Evolutionary conservation across 2,113 vertebrate species (phyloP), one percentile per base, ranked within the genome.

Genomic region (Serilophus lunatus): DNA sequence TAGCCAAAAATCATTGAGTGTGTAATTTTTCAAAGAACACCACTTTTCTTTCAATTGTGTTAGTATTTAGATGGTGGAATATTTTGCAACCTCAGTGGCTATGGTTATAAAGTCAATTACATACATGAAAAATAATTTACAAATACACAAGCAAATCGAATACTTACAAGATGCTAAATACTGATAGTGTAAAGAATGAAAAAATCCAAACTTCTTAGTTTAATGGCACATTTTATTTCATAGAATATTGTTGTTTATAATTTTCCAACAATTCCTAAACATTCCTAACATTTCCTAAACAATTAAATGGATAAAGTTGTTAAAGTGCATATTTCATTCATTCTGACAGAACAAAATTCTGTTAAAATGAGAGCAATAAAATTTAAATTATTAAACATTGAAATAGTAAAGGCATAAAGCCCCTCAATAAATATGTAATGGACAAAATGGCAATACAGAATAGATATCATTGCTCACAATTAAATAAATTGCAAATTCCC

Each of bases 311-410:
- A 90, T 61, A 56, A 80, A 95, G 33, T 81, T 71, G 7, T 59
- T 42, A 33, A 75, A 92, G 60, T 40, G 45, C 3, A 0, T 59
- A 64, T 95, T 86, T 88, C 13, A 95, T 69, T 94, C 28, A 44
- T 56, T 81, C 50, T 72, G 35, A 81, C 51, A 71, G 50, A 88
- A 65, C 2, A 83, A 88, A 93, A 78, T 42, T 86, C 47, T 69
- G 35, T 68, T 94, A 50, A 95, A 95, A 96, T 94, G 66, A 96
- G 24, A 92, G 31, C 35, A 91, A 93, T 91, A 96, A 91, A 86
- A 72, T 78, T 61, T 76, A 84, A 92, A 91, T 87, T 1, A 92
- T 75, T 75, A 79, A 82, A 88, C 54, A 47, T 5, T 63, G 24
- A 18, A 23, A 83, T 40, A 74, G 12, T 3, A 63, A 90, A 93